Evolutionary conservation across 2,888 invertebrate genomes (phyloP).

Genomic region (Caenorhabditis doughertyi): DNA sequence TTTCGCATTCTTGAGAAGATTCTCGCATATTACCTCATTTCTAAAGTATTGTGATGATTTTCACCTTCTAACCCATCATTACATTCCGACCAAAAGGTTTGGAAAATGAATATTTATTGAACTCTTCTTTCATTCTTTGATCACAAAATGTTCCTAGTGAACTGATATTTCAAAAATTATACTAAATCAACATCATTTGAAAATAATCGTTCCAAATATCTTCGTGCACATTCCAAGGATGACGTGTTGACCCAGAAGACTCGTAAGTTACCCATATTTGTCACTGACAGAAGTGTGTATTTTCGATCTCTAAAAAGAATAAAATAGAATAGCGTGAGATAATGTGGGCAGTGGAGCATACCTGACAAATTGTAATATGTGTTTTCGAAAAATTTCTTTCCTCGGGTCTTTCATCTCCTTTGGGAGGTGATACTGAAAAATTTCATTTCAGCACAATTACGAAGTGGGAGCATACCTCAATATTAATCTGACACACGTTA

Average conservation of each 20-base stretch:
- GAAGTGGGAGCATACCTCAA: conserved; percentile 47
- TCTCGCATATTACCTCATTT: neutral
- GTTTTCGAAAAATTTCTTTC: conserved; percentile 48
- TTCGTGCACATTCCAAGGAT: conserved; percentile 49
- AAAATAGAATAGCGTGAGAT: neutral
- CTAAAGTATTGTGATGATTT: conserved; percentile 12
- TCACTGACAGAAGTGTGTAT: conserved; percentile 39
- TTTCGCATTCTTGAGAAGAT: neutral
- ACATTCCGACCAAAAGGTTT: neutral
- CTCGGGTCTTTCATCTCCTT: conserved; percentile 46
- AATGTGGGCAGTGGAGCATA: neutral
- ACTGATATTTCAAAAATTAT: neutral
- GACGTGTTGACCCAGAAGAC: conserved; percentile 59
- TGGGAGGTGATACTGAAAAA: conserved; percentile 41
- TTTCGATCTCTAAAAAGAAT: conserved; percentile 46
- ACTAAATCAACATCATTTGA: conserved; percentile 51
- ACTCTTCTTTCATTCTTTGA: neutral
- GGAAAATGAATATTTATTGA: neutral
- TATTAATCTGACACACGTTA: conserved; percentile 59
- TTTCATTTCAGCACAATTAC: too few species aligned
- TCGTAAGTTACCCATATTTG: conserved; percentile 42
- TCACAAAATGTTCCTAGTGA: conserved; percentile 1
- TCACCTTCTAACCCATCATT: neutral
- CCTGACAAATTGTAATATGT: conserved; percentile 52
- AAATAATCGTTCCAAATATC: conserved; percentile 55